A percentile compares a stretch with the other conserved stretches of the same genome.
Evolutionary conservation across 2,797 vertebrate genomes (phyloP).

Genomic region (Channa striata): DNA sequence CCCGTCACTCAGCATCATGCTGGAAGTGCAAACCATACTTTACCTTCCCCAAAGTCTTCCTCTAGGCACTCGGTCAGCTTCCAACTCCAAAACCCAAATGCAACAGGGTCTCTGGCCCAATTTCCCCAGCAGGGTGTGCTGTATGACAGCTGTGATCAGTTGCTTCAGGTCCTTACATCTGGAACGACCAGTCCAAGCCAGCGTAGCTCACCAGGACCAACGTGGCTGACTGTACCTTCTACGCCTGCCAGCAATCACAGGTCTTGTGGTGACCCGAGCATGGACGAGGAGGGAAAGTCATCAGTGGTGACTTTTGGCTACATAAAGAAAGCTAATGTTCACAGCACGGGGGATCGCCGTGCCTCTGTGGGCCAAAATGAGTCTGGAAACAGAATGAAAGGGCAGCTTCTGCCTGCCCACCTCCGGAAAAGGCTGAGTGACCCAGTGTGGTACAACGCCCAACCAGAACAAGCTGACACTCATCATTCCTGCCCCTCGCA

Average conservation of each 20-base stretch:
- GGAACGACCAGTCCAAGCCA: constrained; percentile 35
- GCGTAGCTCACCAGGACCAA: constrained; percentile 19
- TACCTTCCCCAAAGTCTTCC: constrained; percentile 64
- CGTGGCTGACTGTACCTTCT: constrained; percentile 83
- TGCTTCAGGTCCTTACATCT: constrained; percentile 77
- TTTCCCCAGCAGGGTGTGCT: constrained; percentile 56
- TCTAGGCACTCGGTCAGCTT: constrained; percentile 77
- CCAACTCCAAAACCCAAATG: constrained; percentile 66
- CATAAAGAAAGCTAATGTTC: constrained; percentile 92
- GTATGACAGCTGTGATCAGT: constrained; percentile 65
- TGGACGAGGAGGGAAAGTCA: constrained; percentile 79
- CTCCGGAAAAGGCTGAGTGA: constrained; percentile 75
- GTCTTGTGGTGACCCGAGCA: constrained; percentile 49
- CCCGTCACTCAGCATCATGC: constrained; percentile 51
- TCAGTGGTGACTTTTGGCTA: constrained; percentile 96
- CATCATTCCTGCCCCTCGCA: constrained; percentile 25
- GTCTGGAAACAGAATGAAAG: constrained; percentile 44
- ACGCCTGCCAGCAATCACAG: constrained; percentile 81
- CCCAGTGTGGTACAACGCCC: constrained; percentile 57
- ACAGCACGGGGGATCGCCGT: constrained; percentile 75
- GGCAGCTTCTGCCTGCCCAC: constrained; percentile 36
- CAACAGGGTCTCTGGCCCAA: constrained; percentile 36
- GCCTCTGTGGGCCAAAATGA: constrained; percentile 60
- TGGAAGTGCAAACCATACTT: constrained; percentile 43
- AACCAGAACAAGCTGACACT: constrained; percentile 26